These are phyloP conservation scores for Pseudopleuronectes americanus DNA, from an alignment of 2,797 vertebrate species.

Conservation along the genomic window DNA sequence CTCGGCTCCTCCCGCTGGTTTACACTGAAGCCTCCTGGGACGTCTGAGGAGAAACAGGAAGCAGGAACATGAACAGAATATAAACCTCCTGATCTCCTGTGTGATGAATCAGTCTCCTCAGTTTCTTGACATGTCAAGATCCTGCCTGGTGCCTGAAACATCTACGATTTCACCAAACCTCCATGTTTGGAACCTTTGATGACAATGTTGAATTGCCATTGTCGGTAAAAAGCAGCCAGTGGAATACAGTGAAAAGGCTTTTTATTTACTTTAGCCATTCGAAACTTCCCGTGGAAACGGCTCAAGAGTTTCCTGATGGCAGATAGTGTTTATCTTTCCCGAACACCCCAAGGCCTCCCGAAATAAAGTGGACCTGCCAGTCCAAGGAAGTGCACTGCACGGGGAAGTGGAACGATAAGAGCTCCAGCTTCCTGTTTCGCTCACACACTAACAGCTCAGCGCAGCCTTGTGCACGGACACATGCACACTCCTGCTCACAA, in stretches of 20 bases:
- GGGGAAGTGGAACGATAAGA: constrained; percentile 91
- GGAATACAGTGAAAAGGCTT: constrained; percentile 85
- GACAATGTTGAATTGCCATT: constrained; percentile 83
- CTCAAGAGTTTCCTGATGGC: constrained; percentile 99
- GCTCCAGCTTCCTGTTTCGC: constrained; percentile 91
- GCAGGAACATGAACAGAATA: constrained; percentile 12
- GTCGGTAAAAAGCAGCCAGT: constrained; percentile 79
- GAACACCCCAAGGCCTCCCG: constrained; percentile 97
- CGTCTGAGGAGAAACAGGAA: constrained; percentile 79
- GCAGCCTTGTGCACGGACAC: constrained; percentile 9
- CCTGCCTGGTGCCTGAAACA: constrained; percentile 46
- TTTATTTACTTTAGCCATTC: constrained; percentile 99
- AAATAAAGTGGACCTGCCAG: constrained; percentile 96
- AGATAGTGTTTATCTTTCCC: constrained; percentile 99
- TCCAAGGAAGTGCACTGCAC: constrained; percentile 83
- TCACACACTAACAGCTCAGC: constrained; percentile 61
- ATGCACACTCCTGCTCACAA: constrained; percentile 47
- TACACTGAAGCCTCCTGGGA: constrained; percentile 89
- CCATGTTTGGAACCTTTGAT: constrained; percentile 81
- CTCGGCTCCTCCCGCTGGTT: constrained; percentile 84
- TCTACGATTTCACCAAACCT: constrained; percentile 48
- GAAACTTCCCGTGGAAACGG: constrained; percentile 99
- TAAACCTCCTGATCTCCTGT: constrained; percentile 19
- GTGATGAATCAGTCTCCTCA: constrained; percentile 40
- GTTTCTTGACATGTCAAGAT: constrained; percentile 33